Conservation (phyloP, 2,797 vertebrate species). For the Gallinago stenura region DNA sequence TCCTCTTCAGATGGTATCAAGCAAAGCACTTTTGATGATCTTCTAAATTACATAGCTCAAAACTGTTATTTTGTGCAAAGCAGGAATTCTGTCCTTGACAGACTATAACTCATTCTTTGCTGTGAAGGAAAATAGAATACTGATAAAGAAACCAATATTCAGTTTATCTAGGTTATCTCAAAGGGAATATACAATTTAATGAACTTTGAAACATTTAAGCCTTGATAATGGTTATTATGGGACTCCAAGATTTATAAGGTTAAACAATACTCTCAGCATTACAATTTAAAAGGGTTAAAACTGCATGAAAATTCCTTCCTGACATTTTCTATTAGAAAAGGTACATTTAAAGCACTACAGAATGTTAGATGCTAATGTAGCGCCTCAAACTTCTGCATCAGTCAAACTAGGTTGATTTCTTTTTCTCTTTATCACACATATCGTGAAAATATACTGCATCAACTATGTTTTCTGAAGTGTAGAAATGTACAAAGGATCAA, state of each 20-base stretch:
- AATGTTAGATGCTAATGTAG: not conserved
- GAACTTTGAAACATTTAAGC: not conserved
- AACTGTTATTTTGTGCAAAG: not conserved
- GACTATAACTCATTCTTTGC: not conserved
- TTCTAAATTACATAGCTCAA: not conserved
- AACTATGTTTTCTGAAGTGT: not conserved
- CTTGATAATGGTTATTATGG: not conserved
- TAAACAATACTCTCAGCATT: not conserved
- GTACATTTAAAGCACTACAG: not conserved
- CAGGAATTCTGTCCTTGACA: conserved; percentile 1
- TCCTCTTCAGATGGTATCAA: not conserved
- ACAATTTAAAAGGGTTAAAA: not conserved
- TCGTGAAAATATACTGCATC: not conserved
- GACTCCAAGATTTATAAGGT: not conserved
- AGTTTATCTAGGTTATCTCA: not conserved
- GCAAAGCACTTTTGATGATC: not conserved
- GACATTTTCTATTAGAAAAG: not conserved
- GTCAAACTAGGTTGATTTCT: not conserved
- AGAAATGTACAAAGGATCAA: not conserved
- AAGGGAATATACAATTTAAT: not conserved
- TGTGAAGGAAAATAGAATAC: not conserved
- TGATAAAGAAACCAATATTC: not conserved
- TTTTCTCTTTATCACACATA: not conserved
- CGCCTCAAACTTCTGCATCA: not conserved
- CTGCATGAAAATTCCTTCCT: not conserved